Evolutionary conservation across 1,140 invertebrate genomes (phyloP), one percentile per base, ranked within the genome.

Genomic region (Zaprionus nigranus): DNA sequence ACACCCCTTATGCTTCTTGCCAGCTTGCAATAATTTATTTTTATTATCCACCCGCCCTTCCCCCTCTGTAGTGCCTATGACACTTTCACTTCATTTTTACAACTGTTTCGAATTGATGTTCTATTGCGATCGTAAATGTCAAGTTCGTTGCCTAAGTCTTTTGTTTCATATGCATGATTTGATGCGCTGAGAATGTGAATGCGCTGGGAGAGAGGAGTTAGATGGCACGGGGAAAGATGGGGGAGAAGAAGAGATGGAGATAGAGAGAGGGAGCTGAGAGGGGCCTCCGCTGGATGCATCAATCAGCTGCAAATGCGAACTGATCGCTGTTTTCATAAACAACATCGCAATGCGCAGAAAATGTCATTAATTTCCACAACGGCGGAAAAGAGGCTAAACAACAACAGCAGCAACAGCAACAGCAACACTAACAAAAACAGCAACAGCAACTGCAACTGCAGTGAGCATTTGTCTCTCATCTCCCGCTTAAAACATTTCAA

Each of bases 281-380:
- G 9, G 0, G 46, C n/a, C n/a, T n/a, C 40, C 9, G 9, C 20
- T 66, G 61, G 24, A 63, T 71, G 54, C 83, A 86, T 86, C 80
- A 87, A 87, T 86, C 83, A 88, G 75, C 76, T 85, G 81, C 72
- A 85, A 88, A 88, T 88, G 85, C 85, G 84, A 90, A 76, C 75
- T 88, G 84, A 88, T 78, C 74, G 84, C 83, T 88, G 85, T 88
- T 88, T 90, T 88, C 72, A 88, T 88, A 88, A 85, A 88, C 85
- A 90, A 88, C 86, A 88, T 88, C 86, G 82, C 79, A 85, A 90
- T 76, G 68, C 75, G 81, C 79, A 82, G 78, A 78, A 88, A 85
- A 79, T 78, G 86, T 88, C 85, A 88, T 88, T 88, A 88, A 88
- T 88, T 76, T 53, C 64, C 53, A 51, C 70, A 53, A 61, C 62